Base-by-base conservation (phyloP, 1,140 invertebrate species). In the Eupeodes corollae region DNA sequence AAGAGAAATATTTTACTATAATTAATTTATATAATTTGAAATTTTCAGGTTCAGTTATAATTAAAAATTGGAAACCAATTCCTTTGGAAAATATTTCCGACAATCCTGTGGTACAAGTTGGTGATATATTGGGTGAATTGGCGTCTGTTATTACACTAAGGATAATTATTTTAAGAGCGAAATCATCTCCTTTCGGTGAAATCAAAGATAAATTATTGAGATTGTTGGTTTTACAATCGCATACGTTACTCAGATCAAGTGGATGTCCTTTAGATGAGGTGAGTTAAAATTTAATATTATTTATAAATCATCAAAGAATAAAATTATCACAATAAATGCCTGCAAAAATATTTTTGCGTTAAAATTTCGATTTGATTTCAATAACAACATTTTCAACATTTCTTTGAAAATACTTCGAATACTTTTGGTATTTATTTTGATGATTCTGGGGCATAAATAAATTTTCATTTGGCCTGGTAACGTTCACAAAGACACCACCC, bases 201-300 rank as follows among this genome's bases (percentile, higher is more conserved):
- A 86, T 96, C 58, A 92, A 92, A 71, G 91, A 95, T 59, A 94
- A 94, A 72, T 75, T 97, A 44, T 73, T 96, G 9, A 83, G 88
- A 68, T 76, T 94, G 19, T 72, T 96, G 1, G 73, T 96, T 44
- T 74, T 88, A 39, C 90, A 95, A 64, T 91, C 88, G 43, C 87
- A 92, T 54, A 82, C 82, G 6, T 72, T 93, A 37, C 75, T 97
- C 26, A 73, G 88, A 45, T 87, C 83, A 40, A 84, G 88, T 42
- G 91, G 91, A 50, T 95, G 91, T 69, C 91, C 91, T 5, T 75
- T 95, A 41, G 91, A 95, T 71, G 88, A 92, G 82, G 90, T 94
- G 73, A 77, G 70, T 58, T 37, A 26, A 26, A 26, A 26, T 5
- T 26, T 26, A 26, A 26, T 26, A n/a, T 26, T 26, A 26, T 5